Conservation (phyloP, 35 echinoderm and acorn worm species). For the Ophioderma brevispina region DNA sequence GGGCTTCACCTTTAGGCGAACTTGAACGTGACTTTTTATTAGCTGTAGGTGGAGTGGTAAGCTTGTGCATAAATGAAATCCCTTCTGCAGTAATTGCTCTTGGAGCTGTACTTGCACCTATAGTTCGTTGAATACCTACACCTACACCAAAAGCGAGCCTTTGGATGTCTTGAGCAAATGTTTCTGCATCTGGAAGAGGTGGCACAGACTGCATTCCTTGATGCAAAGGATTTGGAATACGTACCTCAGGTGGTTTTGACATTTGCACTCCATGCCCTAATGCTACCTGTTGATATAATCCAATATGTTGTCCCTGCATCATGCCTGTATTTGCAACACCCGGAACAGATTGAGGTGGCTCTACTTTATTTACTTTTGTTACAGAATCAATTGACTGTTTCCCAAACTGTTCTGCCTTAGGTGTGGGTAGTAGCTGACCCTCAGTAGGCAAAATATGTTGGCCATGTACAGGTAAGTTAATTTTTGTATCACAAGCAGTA, state of each 20-base stretch:
- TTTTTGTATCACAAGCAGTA: too few species aligned
- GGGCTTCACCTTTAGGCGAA: background rate
- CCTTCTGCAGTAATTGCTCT: constrained; percentile 56
- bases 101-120: background rate
- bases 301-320: background rate
- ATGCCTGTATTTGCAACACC: background rate
- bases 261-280: background rate
- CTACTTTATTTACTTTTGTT: too few species aligned
- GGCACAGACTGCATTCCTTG: background rate
- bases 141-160: background rate
- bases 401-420: constrained; percentile 1
- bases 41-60: constrained; percentile 1
- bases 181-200: background rate
- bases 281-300: background rate
- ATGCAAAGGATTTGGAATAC: background rate
- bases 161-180: constrained; percentile 7
- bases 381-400: background rate
- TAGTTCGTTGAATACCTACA: background rate
- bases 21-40: background rate
- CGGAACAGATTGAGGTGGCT: too few species aligned
- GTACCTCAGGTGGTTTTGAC: background rate
- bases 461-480: too few species aligned
- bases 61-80: constrained; percentile 56
- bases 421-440: background rate
- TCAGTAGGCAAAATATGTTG: background rate